phyloP scores from a whole-genome alignment of 1,140 invertebrate species.

The Aphelinus atriplicis region DNA sequence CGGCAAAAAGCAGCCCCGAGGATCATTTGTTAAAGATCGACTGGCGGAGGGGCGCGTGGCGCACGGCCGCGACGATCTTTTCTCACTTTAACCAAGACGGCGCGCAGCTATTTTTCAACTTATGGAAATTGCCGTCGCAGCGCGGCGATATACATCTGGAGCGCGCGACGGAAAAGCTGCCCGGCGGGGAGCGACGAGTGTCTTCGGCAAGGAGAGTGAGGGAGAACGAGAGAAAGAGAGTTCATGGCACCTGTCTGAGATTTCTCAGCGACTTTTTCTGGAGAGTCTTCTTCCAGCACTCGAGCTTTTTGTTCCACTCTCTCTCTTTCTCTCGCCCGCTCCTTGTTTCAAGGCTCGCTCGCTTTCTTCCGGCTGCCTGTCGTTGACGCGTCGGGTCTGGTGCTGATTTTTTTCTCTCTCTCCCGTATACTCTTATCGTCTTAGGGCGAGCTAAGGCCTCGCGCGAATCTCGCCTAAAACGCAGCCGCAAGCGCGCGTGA shows the following conservation, averaged over 20 bases:
- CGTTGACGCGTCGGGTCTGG: background rate
- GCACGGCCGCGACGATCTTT: slow-evolving; percentile 53
- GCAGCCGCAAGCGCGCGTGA: too few species aligned
- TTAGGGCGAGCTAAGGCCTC: too few species aligned
- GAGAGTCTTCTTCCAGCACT: slow-evolving; percentile 12
- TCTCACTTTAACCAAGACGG: slow-evolving; percentile 54
- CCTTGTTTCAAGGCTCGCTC: background rate
- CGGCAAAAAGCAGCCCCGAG: too few species aligned
- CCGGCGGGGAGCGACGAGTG: slow-evolving; percentile 30
- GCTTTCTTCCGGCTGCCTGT: background rate
- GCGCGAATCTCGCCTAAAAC: too few species aligned
- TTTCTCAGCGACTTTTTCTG: slow-evolving; percentile 36
- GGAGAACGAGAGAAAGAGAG: background rate
- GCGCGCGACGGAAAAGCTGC: background rate
- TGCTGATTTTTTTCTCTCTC: background rate
- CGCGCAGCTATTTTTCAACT: slow-evolving; percentile 59
- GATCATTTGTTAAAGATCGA: slow-evolving; percentile 30
- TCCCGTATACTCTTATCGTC: background rate
- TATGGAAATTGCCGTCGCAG: slow-evolving; percentile 58
- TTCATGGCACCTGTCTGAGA: slow-evolving; percentile 37
- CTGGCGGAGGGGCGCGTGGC: background rate
- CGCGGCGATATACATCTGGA: background rate
- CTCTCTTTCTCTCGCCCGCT: background rate
- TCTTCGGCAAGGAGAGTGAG: slow-evolving; percentile 3
- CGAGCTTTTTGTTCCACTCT: slow-evolving; percentile 41